phyloP scores from a whole-genome alignment of 2,797 vertebrate genomes.

The Notamacropus eugenii region DNA sequence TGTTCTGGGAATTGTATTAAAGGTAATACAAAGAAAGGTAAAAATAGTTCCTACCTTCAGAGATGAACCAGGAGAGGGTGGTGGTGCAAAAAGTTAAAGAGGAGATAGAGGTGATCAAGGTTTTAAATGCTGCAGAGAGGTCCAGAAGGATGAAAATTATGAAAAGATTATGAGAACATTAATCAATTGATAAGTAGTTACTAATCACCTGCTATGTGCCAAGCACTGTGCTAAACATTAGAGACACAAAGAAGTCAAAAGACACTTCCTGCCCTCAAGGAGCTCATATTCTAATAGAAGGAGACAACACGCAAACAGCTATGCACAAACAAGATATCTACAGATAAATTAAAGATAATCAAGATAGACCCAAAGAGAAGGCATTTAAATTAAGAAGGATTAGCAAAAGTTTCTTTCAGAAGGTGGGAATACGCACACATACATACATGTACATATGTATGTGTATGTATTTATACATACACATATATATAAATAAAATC shows the following conservation, averaged over 20 bases:
- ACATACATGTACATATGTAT: too few species aligned
- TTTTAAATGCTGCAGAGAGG: neutral
- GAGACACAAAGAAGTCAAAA: neutral
- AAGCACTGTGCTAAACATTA: neutral
- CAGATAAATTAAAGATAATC: neutral
- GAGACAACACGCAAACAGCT: neutral
- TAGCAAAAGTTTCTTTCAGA: neutral
- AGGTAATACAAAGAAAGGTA: neutral
- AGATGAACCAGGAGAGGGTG: conserved; percentile 16
- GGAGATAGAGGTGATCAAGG: neutral
- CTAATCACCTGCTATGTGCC: neutral
- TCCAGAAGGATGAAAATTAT: neutral
- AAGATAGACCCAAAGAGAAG: neutral
- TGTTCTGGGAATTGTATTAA: neutral
- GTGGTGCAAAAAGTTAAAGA: neutral
- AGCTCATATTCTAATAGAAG: neutral
- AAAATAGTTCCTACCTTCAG: neutral
- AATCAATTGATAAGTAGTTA: neutral
- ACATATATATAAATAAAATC: neutral
- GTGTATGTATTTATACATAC: too few species aligned
- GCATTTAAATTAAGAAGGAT: neutral
- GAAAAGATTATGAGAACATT: neutral
- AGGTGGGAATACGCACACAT: too few species aligned
- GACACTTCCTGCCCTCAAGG: neutral
- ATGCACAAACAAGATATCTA: neutral